phyloP scores from a whole-genome alignment of 2,113 vertebrate species.

The Varanus komodoensis region DNA sequence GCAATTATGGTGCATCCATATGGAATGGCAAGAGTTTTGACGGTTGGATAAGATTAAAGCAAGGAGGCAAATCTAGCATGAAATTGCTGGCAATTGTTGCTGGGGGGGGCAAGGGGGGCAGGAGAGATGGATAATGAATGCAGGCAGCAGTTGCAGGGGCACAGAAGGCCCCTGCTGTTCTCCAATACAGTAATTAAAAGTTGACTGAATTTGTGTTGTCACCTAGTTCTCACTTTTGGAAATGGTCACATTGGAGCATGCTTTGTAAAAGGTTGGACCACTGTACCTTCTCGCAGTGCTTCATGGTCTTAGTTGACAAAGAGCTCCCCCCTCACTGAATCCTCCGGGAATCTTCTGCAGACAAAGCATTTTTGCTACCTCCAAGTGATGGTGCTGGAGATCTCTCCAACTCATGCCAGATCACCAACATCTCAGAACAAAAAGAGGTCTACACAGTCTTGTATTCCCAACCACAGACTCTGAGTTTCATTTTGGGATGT shows the following conservation, averaged over 20 bases:
- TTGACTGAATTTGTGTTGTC: not conserved
- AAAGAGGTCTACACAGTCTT: not conserved
- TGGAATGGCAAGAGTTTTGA: slow-evolving; percentile 5
- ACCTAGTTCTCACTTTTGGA: not conserved
- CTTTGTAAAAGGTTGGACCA: not conserved
- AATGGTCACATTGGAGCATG: not conserved
- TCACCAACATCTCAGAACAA: not conserved
- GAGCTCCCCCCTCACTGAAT: too few species aligned
- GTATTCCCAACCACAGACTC: not conserved
- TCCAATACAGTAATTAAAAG: not conserved
- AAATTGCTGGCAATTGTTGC: not conserved
- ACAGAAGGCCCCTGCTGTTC: not conserved
- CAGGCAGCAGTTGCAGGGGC: not conserved
- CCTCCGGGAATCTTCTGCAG: not conserved
- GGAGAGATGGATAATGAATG: too few species aligned
- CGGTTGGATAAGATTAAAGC: not conserved
- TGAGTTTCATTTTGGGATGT: not conserved
- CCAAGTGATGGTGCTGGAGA: not conserved
- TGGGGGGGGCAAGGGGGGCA: not conserved
- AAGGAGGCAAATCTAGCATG: not conserved
- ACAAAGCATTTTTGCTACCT: not conserved
- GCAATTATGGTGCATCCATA: slow-evolving; percentile 10
- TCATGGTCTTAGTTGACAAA: too few species aligned
- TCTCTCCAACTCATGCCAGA: not conserved
- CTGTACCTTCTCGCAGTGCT: not conserved